Percentiles rank a stretch among this genome's conserved stretches.
phyloP scores from a whole-genome alignment of 2,113 vertebrate species.

The Scophthalmus maximus region DNA sequence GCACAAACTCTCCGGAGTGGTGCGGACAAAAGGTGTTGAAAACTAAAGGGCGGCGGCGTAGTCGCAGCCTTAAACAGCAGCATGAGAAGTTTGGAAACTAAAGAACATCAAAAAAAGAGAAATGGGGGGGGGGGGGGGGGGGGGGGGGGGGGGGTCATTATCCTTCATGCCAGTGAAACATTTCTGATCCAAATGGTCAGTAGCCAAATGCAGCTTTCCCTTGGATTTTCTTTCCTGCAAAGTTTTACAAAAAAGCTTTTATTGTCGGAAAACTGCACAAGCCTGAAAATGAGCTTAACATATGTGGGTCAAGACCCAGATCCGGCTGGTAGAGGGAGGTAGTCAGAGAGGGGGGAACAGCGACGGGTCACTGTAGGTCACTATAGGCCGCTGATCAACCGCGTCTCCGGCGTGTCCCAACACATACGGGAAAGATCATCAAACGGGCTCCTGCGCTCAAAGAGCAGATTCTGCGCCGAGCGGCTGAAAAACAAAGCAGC shows the following conservation, averaged over 20 bases:
- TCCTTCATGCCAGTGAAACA: neutral
- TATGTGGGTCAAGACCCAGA: constrained; percentile 59
- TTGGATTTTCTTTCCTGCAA: neutral
- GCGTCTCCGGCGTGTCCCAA: neutral
- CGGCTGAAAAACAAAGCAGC: constrained; percentile 32
- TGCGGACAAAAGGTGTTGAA: too few species aligned
- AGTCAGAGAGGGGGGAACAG: too few species aligned
- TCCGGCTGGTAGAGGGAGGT: too few species aligned
- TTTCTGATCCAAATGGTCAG: neutral
- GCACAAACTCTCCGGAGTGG: too few species aligned
- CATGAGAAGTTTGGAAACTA: too few species aligned
- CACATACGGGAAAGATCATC: constrained; percentile 12
- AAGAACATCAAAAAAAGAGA: too few species aligned
- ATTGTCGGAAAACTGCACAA: constrained; percentile 32
- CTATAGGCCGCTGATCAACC: neutral
- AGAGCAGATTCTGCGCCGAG: constrained; percentile 27
- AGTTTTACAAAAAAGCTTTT: too few species aligned
- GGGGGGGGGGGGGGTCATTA: too few species aligned
- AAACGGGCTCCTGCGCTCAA: neutral
- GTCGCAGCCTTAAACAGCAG: too few species aligned
- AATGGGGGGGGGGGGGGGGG: too few species aligned
- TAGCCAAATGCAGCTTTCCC: too few species aligned
- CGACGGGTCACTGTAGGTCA: neutral
- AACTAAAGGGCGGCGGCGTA: too few species aligned
- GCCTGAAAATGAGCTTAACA: constrained; percentile 45